Base-by-base conservation (phyloP, 2,888 invertebrate species). In the Philereme transversata region DNA sequence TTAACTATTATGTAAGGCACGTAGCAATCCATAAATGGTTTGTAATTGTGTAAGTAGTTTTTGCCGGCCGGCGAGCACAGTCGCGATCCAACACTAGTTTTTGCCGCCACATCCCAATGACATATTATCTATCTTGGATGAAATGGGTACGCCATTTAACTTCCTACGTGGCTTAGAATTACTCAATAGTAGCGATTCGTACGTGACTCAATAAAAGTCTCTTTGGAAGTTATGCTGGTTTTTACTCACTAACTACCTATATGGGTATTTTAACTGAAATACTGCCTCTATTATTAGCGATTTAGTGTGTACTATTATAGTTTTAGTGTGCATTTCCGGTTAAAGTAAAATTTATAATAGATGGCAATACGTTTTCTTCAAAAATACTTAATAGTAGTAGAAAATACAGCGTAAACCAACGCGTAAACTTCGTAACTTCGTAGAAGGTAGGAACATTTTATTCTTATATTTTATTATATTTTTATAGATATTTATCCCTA, bases 21-120 rank as follows among this genome's bases (percentile, higher is more conserved):
- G 87, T 87, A 81, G 78, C 73, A 71, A 64, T 71, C 91, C 89
- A 79, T 90, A 91, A 86, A 87, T 86, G 90, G 91, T 75, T 79
- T 77, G 86, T 91, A 90, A 91, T 91, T 89, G 89, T 83, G 86
- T 81, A 78, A 64, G 69, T 72, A 57, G 79, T 89, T 91, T 88
- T 90, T 90, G 84, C 79, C 51, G 67, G 58, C 62, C 56, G 68
- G 78, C 84, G 83, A 87, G 88, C 88, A 86, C 87, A 83, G 87
- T 82, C 86, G 78, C 81, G 77, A 82, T 83, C 83, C 82, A 81
- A 86, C 85, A 85, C 84, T 76, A 78, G 82, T 85, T 88, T 90
- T 90, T 89, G 80, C 81, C 84, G 77, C 82, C 73, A 77, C 77
- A 80, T 76, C 82, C 79, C 77, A 86, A 84, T 87, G 89, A 90